These are phyloP conservation scores for Pheosia gnoma DNA, from an alignment of 2,888 invertebrate species.

Conservation along the genomic window DNA sequence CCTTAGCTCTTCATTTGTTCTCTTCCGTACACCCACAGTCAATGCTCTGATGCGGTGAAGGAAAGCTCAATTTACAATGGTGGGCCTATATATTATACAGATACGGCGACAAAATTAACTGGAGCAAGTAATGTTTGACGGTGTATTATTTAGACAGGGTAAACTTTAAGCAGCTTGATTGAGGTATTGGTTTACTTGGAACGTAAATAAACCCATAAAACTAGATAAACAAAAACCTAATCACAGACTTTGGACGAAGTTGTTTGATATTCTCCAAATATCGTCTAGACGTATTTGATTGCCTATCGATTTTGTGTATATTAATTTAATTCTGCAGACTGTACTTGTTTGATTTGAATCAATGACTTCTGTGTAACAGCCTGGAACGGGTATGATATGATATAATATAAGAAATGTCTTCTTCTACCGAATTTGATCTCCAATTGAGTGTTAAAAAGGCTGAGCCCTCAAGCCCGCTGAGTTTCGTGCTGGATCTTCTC, in stretches of 20 bases:
- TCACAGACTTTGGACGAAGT: constrained; percentile 16
- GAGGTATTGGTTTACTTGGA: constrained; percentile 54
- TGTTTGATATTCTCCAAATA: constrained; percentile 19
- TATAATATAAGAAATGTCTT: no score
- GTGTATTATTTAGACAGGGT: constrained; percentile 63
- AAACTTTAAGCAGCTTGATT: constrained; percentile 64
- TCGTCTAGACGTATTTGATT: constrained; percentile 35
- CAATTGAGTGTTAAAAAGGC: no score
- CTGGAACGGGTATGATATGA: no score
- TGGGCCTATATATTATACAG: constrained; percentile 45
- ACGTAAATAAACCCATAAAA: constrained; percentile 21
- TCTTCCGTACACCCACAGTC: constrained; percentile 18
- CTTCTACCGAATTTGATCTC: no score
- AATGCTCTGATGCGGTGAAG: constrained; percentile 18
- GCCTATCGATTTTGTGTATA: constrained; percentile 25
- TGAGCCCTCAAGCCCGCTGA: no score
- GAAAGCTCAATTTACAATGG: constrained; percentile 51
- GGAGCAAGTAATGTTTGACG: constrained; percentile 63
- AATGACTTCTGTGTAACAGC: not conserved
- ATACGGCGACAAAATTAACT: constrained; percentile 61
- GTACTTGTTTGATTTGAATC: constrained; percentile 14
- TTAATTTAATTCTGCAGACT: constrained; percentile 20
- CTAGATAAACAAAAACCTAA: constrained; percentile 28
- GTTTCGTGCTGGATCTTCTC: no score
- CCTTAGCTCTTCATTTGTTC: constrained; percentile 32